Conservation (phyloP, 2,888 invertebrate species). For the Tryphoninae sp. region DNA sequence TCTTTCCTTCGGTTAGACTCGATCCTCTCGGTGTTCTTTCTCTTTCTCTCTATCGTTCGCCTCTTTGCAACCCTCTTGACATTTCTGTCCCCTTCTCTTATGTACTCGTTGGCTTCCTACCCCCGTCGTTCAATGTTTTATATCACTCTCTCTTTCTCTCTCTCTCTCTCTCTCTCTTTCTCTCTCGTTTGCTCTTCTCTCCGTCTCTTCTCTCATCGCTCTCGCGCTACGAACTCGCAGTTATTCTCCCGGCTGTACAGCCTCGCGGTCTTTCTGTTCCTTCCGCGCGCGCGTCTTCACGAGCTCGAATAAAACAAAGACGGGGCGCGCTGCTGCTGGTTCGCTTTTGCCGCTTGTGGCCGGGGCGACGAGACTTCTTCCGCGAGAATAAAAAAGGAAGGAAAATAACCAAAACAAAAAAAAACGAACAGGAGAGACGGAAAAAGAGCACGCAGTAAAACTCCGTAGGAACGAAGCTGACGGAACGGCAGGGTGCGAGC, state of each 20-base stretch:
- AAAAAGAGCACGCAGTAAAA: slow-evolving; percentile 64
- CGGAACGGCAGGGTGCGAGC: slow-evolving; percentile 7
- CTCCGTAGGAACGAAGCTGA: slow-evolving; percentile 34
- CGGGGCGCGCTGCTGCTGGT: slow-evolving; percentile 49
- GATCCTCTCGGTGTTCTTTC: slow-evolving; percentile 11
- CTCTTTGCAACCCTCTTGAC: slow-evolving; percentile 9
- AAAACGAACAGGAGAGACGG: slow-evolving; percentile 28
- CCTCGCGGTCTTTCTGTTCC: slow-evolving; percentile 22
- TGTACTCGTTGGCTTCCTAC: background rate
- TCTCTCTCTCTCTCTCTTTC: slow-evolving; percentile 10
- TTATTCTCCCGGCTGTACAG: slow-evolving; percentile 15
- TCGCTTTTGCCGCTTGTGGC: slow-evolving; percentile 52
- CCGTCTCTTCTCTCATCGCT: slow-evolving; percentile 22
- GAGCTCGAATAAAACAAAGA: slow-evolving; percentile 53
- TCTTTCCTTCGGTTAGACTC: slow-evolving; percentile 3
- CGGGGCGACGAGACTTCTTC: slow-evolving; percentile 58
- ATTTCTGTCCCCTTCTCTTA: slow-evolving; percentile 24
- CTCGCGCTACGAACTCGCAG: slow-evolving; percentile 12
- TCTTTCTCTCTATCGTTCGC: slow-evolving; percentile 20
- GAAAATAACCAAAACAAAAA: slow-evolving; percentile 29
- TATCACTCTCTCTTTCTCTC: background rate
- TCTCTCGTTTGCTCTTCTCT: slow-evolving; percentile 6
- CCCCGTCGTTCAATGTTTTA: background rate
- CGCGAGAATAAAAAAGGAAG: slow-evolving; percentile 37
- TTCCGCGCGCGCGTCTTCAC: slow-evolving; percentile 22